Evolutionary conservation across 2,113 vertebrate genomes (phyloP).

Genomic region (Glaucidium brasilianum): DNA sequence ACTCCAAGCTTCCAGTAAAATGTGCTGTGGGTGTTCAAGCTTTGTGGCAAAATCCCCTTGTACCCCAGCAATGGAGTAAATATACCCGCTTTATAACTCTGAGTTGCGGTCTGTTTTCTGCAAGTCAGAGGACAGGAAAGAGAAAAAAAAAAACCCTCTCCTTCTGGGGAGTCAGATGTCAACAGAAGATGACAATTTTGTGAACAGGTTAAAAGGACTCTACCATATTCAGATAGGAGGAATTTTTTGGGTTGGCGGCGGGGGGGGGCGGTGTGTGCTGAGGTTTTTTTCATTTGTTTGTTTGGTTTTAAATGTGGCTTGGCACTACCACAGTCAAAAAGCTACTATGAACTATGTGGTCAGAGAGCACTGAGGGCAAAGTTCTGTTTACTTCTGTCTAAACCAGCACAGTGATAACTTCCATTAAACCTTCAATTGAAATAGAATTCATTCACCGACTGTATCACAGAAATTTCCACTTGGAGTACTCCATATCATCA

Average conservation of each 20-base stretch:
- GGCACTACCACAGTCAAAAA: not conserved
- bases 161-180: not conserved
- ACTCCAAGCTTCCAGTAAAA: too few species aligned
- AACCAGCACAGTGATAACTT: not conserved
- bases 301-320: not conserved
- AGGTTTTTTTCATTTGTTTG: not conserved
- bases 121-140: not conserved
- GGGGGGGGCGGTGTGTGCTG: too few species aligned
- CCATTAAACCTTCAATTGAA: not conserved
- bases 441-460: not conserved
- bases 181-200: not conserved
- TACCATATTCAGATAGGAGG: not conserved
- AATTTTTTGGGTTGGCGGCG: not conserved
- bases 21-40: too few species aligned
- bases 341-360: not conserved
- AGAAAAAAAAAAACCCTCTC: not conserved
- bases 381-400: not conserved
- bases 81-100: too few species aligned
- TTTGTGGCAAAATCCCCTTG: too few species aligned
- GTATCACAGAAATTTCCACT: not conserved
- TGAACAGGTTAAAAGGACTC: not conserved
- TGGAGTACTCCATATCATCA: not conserved
- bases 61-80: too few species aligned
- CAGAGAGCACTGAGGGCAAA: not conserved
- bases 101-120: too few species aligned